phyloP scores from a whole-genome alignment of 2,113 vertebrate species.

The Alectura lathami region DNA sequence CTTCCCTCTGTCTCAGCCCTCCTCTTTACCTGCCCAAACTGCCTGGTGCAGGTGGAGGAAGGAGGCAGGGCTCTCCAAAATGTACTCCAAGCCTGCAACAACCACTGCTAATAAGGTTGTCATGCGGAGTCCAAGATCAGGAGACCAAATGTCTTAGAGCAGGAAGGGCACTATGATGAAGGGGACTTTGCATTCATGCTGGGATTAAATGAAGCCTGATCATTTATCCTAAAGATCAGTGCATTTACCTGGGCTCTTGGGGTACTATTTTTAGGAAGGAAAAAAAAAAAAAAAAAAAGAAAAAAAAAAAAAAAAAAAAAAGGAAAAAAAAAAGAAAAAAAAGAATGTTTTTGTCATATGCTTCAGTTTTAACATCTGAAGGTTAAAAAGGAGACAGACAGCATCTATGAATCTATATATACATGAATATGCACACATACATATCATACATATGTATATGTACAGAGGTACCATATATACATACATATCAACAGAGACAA shows the following conservation, averaged over 20 bases:
- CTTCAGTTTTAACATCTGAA: not conserved
- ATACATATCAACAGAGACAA: constrained; percentile 21
- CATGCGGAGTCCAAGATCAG: not conserved
- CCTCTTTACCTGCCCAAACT: rapidly evolving
- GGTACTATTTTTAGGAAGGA: not conserved
- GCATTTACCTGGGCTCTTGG: constrained; percentile 5
- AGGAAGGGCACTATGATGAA: not conserved
- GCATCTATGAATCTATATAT: not conserved
- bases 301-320: not conserved
- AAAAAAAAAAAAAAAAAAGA: not conserved
- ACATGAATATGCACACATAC: constrained; percentile 11
- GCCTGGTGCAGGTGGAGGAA: not conserved
- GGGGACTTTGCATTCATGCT: not conserved
- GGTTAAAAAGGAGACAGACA: constrained; percentile 13
- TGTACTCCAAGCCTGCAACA: not conserved
- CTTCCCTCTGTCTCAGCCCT: not conserved
- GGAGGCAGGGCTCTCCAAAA: not conserved
- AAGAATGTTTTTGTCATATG: not conserved
- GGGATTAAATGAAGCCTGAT: not conserved
- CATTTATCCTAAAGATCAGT: not conserved
- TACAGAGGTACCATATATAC: constrained; percentile 21
- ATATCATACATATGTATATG: constrained; percentile 17
- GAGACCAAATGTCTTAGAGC: not conserved
- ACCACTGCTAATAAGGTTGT: not conserved
- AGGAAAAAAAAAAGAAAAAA: not conserved